Evolutionary conservation across 2,888 invertebrate genomes (phyloP).

Genomic region (Tipula lateralis): DNA sequence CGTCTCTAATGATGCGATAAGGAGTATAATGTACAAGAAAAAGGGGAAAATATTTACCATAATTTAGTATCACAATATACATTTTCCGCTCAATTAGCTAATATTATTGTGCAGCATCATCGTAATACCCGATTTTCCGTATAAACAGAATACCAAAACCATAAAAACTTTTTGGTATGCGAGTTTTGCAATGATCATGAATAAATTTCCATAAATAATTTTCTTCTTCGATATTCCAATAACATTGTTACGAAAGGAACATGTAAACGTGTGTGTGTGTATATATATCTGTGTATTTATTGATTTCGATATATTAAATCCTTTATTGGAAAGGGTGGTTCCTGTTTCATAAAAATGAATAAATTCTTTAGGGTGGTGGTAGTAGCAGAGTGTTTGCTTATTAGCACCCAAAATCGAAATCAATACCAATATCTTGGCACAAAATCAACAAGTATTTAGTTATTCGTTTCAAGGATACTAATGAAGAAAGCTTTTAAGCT

Average conservation of each 20-base stretch:
- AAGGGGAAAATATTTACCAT: not conserved
- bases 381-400: not conserved
- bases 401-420: not conserved
- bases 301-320: not conserved
- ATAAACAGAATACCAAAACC: not conserved
- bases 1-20: not conserved
- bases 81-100: not conserved
- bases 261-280: no score
- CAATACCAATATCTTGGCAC: no score
- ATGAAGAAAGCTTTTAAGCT: not conserved
- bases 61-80: not conserved
- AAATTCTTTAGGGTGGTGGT: not conserved
- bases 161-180: not conserved
- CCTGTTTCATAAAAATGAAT: not conserved
- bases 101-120: constrained; percentile 3
- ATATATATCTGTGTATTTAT: no score
- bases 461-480: not conserved
- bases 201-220: constrained; percentile 5
- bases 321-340: not conserved
- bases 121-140: not conserved
- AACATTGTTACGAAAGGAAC: not conserved
- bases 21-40: not conserved
- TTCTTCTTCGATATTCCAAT: not conserved
- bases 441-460: not conserved
- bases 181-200: constrained; percentile 24